Base-by-base conservation (phyloP, 2,113 vertebrate species). In the Oncorhynchus nerka region DNA sequence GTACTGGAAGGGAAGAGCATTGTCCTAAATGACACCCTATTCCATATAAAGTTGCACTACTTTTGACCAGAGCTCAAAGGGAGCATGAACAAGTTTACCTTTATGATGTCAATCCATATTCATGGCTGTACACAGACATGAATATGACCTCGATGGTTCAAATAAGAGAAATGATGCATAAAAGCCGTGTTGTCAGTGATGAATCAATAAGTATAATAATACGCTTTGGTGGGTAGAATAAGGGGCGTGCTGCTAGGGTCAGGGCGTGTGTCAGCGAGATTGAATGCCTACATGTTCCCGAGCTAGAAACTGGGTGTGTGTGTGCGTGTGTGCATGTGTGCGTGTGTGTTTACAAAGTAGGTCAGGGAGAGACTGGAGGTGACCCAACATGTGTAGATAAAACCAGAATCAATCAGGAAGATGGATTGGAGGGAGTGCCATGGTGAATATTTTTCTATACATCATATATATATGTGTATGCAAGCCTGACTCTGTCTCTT, bases 351-450 rank as follows among this genome's bases (percentile, higher is more conserved):
- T 55, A 20, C 72, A 55, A 81, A 81, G 39, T 83, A 70, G 80
- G 76, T 68, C 79, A 84, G n/a, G 20, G 61, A 24, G 62, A 79
- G 16, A 57, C 32, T 79, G 4, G 48, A 34, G 71, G 45, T 79
- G 83, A 82, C 72, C 77, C 68, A 59, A 77, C 71, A 79, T 68
- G 49, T 64, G 45, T 77, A 59, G 72, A 45, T 71, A 19, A 80
- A 64, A 61, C 69, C 72, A 39, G 77, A 72, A 81, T 81, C 73
- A 80, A 85, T 84, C 82, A 75, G 80, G 76, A 77, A 49, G 78
- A 82, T 48, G 70, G 78, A 67, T 83, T 24, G 59, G 16, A 11
- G 59, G 9, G 19, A 62, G 59, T 19, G 24, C 13, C 65, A 77
- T 73, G 78, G 78, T 62, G 77, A 75, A 57, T 68, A 19, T 70